Conservation (phyloP, 2,797 vertebrate species). For the Acipenser transmontanus region DNA sequence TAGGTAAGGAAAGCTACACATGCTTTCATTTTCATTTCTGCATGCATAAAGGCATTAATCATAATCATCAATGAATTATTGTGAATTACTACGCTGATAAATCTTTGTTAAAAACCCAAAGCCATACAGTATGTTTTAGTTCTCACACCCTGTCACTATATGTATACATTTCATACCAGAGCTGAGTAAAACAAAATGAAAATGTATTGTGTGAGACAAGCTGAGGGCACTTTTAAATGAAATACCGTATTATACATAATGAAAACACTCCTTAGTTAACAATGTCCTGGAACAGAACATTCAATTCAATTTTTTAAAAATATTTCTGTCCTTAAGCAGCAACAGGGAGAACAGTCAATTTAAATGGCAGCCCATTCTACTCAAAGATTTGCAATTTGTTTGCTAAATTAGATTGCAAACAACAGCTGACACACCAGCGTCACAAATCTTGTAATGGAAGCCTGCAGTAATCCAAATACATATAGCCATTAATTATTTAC, state of each 20-base stretch:
- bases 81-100: neutral
- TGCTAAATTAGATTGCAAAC: constrained; percentile 3
- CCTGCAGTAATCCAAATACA: neutral
- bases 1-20: neutral
- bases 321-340: neutral
- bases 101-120: too few relatives aligned
- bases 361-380: neutral
- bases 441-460: neutral
- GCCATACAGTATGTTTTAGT: too few relatives aligned
- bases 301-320: neutral
- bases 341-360: constrained; percentile 7
- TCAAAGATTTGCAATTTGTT: constrained; percentile 5
- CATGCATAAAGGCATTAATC: neutral
- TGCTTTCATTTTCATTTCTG: neutral
- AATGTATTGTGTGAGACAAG: neutral
- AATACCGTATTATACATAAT: constrained; percentile 6
- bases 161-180: neutral
- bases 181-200: neutral
- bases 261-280: constrained; percentile 1
- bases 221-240: constrained; percentile 2
- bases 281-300: neutral
- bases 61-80: neutral
- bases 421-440: neutral
- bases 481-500: neutral
- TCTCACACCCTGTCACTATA: neutral